Conservation (phyloP, 2,113 vertebrate species). For the Syngnathus scovelli region DNA sequence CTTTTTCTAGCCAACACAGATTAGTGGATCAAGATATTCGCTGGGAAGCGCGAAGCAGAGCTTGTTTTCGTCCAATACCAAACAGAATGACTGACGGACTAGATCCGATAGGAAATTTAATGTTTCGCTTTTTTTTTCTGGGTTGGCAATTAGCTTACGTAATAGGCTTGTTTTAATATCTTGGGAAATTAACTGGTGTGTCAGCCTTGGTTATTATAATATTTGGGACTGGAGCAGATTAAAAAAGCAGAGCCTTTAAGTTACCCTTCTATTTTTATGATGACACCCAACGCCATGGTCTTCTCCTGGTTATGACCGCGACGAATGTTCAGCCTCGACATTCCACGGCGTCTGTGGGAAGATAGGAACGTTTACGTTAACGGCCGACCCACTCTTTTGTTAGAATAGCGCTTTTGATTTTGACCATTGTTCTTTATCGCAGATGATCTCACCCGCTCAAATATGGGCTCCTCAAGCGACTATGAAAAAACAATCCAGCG, state of each 20-base stretch:
- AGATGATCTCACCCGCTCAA: slow-evolving; percentile 86
- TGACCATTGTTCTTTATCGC: slow-evolving; percentile 18
- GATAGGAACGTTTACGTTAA: not conserved
- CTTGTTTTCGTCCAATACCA: slow-evolving; percentile 47
- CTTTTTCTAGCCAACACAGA: slow-evolving; percentile 59
- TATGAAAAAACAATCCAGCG: slow-evolving; percentile 86
- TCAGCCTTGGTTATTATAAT: slow-evolving; percentile 49
- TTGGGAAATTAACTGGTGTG: slow-evolving; percentile 65
- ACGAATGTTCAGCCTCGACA: not conserved
- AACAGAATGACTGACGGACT: slow-evolving; percentile 37
- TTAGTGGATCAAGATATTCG: slow-evolving; percentile 54
- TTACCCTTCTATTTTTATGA: slow-evolving; percentile 22
- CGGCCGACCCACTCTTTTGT: not conserved
- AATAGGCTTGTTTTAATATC: slow-evolving; percentile 60
- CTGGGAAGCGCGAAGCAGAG: slow-evolving; percentile 39
- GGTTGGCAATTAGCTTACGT: slow-evolving; percentile 67
- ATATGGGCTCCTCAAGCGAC: slow-evolving; percentile 79
- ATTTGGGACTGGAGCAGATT: slow-evolving; percentile 44
- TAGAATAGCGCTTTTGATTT: slow-evolving; percentile 4
- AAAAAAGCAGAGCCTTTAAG: slow-evolving; percentile 16
- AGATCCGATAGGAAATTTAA: slow-evolving; percentile 19
- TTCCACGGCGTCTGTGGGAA: not conserved
- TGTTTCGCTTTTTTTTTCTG: slow-evolving; percentile 56
- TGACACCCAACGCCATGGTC: slow-evolving; percentile 2
- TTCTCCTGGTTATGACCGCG: not conserved